Conservation (phyloP, 2,888 invertebrate species). For the Camptogramma bilineatum region DNA sequence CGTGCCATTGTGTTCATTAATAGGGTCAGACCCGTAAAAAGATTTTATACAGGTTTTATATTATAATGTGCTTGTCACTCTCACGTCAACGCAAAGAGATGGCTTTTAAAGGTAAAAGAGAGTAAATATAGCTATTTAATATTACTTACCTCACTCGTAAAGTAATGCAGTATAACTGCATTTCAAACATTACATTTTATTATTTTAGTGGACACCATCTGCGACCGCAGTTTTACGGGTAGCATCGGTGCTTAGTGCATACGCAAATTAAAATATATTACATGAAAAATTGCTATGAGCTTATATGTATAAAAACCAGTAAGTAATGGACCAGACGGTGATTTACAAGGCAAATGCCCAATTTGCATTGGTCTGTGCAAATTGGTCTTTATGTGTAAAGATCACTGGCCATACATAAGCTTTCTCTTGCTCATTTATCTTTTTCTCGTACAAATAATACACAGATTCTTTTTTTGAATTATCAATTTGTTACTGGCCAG, state of each 20-base stretch:
- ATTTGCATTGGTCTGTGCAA: background rate
- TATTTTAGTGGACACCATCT: background rate
- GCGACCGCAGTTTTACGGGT: background rate
- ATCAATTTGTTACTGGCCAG: background rate
- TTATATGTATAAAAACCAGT: background rate
- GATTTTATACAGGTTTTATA: too few relatives aligned
- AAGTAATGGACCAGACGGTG: background rate
- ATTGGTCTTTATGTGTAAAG: too few relatives aligned
- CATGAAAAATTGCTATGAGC: background rate
- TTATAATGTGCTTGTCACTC: too few relatives aligned
- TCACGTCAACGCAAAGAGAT: too few relatives aligned
- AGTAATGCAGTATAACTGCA: background rate
- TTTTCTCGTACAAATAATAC: background rate
- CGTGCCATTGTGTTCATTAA: too few relatives aligned
- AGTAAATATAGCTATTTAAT: too few relatives aligned
- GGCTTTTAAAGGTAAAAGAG: too few relatives aligned
- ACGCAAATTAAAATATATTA: constrained; percentile 1
- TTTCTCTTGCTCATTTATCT: too few relatives aligned
- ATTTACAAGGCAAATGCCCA: background rate
- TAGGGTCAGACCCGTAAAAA: too few relatives aligned
- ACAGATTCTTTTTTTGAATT: background rate
- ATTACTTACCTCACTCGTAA: background rate
- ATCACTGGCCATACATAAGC: too few relatives aligned
- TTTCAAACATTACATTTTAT: background rate
- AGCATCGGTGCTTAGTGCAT: background rate